Evolutionary conservation across 2,113 vertebrate genomes (phyloP).

Genomic region (Pheucticus melanocephalus): DNA sequence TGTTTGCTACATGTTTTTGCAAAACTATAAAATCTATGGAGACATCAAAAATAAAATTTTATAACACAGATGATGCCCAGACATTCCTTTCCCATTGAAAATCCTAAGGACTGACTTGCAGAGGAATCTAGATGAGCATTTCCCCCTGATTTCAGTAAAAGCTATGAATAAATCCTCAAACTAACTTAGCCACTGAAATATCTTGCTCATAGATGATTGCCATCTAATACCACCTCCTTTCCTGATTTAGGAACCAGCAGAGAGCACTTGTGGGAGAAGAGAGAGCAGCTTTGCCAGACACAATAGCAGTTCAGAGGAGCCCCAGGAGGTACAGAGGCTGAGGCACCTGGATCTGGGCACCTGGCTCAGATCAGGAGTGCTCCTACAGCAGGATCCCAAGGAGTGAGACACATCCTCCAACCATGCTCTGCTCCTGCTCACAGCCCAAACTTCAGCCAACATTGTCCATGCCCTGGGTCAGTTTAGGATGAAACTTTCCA

Average conservation of each 20-base stretch:
- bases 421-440: background rate
- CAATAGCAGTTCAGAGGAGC: background rate
- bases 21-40: constrained; percentile 16
- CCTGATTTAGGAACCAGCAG: background rate
- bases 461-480: background rate
- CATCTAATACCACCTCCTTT: background rate
- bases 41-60: constrained; percentile 27
- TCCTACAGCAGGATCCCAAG: background rate
- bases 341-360: rapidly evolving
- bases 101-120: background rate
- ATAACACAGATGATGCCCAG: constrained; percentile 11
- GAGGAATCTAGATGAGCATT: background rate
- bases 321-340: background rate
- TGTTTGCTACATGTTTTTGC: background rate
- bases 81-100: background rate
- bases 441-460: background rate
- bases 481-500: background rate
- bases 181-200: background rate
- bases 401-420: background rate
- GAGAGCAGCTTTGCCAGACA: background rate
- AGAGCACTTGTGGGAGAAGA: background rate
- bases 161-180: constrained; percentile 18
- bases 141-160: background rate
- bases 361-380: background rate
- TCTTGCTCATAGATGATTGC: background rate